A percentile compares a stretch with the other conserved stretches of the same genome.
Conservation (phyloP, 1,140 invertebrate species). For the Brachionus koreanus region DNA sequence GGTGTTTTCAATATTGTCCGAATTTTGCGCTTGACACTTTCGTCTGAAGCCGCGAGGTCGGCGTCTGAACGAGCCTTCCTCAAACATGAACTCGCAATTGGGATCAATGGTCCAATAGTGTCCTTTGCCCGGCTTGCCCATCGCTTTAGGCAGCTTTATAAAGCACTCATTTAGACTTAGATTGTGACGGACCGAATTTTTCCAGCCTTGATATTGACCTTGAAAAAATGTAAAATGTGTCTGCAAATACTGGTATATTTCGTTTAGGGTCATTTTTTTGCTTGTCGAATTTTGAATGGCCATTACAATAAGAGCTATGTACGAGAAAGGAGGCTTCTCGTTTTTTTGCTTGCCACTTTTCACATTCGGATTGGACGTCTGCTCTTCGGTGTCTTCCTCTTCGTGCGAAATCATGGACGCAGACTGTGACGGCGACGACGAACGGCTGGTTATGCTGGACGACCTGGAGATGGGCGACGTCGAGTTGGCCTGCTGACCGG, state of each 20-base stretch:
- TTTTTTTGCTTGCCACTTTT: conserved; percentile 48
- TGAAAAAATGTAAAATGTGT: conserved; percentile 80
- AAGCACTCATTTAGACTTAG: conserved; percentile 94
- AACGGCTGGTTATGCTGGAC: conserved; percentile 1
- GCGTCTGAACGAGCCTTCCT: conserved; percentile 87
- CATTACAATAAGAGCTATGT: conserved; percentile 95
- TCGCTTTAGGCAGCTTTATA: conserved; percentile 78
- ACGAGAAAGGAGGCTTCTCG: conserved; percentile 92
- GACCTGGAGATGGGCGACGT: neutral
- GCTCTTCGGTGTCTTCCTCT: conserved; percentile 6
- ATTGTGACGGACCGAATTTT: conserved; percentile 95
- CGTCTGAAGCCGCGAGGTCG: conserved; percentile 70
- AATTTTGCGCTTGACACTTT: conserved; percentile 1
- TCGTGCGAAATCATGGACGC: conserved; percentile 24
- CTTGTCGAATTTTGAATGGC: conserved; percentile 73
- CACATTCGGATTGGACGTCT: neutral
- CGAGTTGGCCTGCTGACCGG: neutral
- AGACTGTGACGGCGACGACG: conserved; percentile 22
- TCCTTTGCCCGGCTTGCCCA: conserved; percentile 77
- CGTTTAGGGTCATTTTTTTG: conserved; percentile 59
- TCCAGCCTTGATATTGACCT: conserved; percentile 94
- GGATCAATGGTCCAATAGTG: conserved; percentile 98
- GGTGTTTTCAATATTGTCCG: neutral
- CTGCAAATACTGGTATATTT: conserved; percentile 61
- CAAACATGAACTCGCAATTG: conserved; percentile 90